Base-by-base conservation (phyloP, 2,888 invertebrate species). In the Hirtodrosophila histrioides region DNA sequence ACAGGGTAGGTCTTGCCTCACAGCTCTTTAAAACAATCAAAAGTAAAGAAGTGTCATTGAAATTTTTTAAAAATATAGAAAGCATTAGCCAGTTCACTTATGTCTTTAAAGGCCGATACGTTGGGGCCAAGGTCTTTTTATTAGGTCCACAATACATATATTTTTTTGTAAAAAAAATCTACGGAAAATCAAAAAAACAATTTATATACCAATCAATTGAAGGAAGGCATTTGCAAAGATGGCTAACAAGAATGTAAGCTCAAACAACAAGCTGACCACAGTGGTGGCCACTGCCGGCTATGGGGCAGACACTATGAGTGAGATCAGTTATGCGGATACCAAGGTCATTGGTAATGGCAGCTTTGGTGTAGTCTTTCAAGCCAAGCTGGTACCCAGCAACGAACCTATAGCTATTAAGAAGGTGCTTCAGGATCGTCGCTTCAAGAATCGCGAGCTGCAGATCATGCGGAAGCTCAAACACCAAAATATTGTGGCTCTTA, bases 391-490 rank as follows among this genome's bases (percentile, higher is more conserved):
- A 92, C 98, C 98, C 93, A 96, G 96, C 88, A 96, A 96, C 88
- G 99, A 99, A 92, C 95, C 97, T 93, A 98, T 99, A 90, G 99
- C 99, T 90, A 99, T 99, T 92, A 99, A 99, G 93, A 99, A 99
- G 94, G 99, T 99, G 92, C 95, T 99, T 90, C 99, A 99, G 94
- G 99, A 99, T 93, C 99, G 99, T 93, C 95, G 99, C 93, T 99
- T 99, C 94, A 99, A 99, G 98, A 99, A 99, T 94, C 97, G 99
- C 91, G 99, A 99, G 93, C 95, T 99, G 92, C 99, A 99, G 94
- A 99, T 99, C 84, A 99, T 99, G 99, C 95, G 99, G 92, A 97
- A 98, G 92, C 94, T 99, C 93, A 98, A 99, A 93, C 99, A 99
- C 93, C 98, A 98, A 95, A 99, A 99, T 94, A 99, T 99, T 94